These are phyloP conservation scores for Poeciliopsis turrubarensis DNA, from an alignment of 2,113 vertebrate genomes.

Conservation along the genomic window DNA sequence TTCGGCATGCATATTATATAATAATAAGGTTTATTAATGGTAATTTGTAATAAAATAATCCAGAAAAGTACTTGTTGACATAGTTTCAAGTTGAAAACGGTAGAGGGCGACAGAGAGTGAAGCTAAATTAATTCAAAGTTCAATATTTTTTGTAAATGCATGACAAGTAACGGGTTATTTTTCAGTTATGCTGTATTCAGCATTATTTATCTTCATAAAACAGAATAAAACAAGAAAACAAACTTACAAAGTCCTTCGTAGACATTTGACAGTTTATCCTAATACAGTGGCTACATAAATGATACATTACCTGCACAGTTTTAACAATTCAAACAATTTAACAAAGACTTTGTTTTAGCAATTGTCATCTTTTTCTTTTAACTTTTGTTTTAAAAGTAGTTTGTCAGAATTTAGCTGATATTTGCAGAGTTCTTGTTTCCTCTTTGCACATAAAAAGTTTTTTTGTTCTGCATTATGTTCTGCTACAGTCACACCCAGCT, in stretches of 20 bases:
- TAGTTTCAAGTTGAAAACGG: not conserved
- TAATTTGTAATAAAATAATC: not conserved
- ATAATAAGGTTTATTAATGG: not conserved
- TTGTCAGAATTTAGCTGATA: too few species aligned
- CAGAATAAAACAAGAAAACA: not conserved
- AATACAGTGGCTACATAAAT: too few species aligned
- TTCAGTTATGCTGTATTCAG: not conserved
- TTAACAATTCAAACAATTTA: too few species aligned
- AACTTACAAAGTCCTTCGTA: not conserved
- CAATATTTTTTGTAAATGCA: not conserved
- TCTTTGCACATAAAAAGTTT: too few species aligned
- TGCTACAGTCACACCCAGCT: not conserved
- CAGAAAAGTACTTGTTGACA: not conserved
- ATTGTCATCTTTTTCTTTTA: too few species aligned
- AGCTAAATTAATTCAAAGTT: not conserved
- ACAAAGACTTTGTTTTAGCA: too few species aligned
- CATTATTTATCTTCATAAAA: too few species aligned
- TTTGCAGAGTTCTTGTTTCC: too few species aligned
- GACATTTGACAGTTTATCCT: not conserved
- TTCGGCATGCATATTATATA: not conserved
- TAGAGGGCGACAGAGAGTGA: constrained; percentile 4
- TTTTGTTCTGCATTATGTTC: not conserved
- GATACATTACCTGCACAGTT: not conserved
- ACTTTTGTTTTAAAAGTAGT: too few species aligned
- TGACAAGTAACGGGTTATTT: not conserved